Conservation (phyloP, 2,113 vertebrate species). For the Microcebus jonahi region DNA sequence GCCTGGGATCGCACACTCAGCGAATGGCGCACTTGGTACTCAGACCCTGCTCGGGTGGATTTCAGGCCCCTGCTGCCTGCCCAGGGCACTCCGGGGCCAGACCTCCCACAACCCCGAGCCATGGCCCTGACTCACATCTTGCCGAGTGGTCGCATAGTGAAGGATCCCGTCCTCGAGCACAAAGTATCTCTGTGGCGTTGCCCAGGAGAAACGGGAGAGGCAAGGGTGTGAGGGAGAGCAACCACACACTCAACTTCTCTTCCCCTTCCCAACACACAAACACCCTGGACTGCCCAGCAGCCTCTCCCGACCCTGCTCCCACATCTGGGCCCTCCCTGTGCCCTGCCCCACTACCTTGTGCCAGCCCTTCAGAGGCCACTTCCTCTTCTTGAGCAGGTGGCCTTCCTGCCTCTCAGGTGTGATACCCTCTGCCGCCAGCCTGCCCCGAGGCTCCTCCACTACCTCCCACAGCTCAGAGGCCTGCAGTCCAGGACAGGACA, state of each 20-base stretch:
- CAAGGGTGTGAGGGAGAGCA: neutral
- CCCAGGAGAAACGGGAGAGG: neutral
- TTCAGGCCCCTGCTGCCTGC: neutral
- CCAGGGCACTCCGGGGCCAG: neutral
- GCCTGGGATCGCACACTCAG: neutral
- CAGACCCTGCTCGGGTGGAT: neutral
- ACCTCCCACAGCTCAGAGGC: slow-evolving; percentile 94
- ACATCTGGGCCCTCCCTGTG: neutral
- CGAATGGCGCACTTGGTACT: neutral
- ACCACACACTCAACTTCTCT: neutral
- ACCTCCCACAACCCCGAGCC: neutral
- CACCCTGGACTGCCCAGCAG: neutral
- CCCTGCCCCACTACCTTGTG: slow-evolving; percentile 90
- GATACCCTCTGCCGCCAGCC: slow-evolving; percentile 75
- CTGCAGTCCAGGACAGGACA: slow-evolving; percentile 61
- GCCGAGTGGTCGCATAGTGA: slow-evolving; percentile 90
- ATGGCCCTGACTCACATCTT: slow-evolving; percentile 90
- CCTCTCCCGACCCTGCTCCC: neutral
- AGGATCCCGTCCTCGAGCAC: slow-evolving; percentile 93
- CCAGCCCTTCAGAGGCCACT: slow-evolving; percentile 97
- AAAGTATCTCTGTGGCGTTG: slow-evolving; percentile 90
- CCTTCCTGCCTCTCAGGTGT: slow-evolving; percentile 91
- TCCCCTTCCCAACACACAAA: neutral
- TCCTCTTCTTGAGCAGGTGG: slow-evolving; percentile 95
- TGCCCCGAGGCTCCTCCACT: slow-evolving; percentile 86